Conservation (phyloP, 2,113 vertebrate species). For the Helogale parvula region DNA sequence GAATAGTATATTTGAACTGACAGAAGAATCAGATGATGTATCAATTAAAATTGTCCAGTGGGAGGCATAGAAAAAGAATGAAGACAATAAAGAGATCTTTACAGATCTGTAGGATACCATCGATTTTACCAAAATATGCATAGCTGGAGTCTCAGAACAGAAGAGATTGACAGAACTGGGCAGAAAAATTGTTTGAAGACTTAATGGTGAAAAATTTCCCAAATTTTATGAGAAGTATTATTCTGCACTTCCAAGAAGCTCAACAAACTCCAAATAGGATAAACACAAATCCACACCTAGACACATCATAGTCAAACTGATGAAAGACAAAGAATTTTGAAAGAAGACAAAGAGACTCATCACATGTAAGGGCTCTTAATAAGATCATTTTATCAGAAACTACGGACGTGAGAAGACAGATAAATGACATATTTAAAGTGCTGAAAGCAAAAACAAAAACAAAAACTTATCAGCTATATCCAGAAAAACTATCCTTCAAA, state of each 20-base stretch:
- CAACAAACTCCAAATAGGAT: neutral
- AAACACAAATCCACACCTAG: neutral
- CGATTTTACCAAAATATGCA: neutral
- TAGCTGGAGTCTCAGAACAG: neutral
- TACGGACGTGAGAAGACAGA: neutral
- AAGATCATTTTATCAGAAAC: neutral
- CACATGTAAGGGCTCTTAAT: neutral
- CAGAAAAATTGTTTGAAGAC: neutral
- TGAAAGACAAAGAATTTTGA: neutral
- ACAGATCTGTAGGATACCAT: neutral
- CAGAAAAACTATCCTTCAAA: neutral
- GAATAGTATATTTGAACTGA: neutral
- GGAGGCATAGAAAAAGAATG: neutral
- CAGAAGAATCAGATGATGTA: neutral
- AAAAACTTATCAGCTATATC: neutral
- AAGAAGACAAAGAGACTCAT: neutral
- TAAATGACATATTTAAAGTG: neutral
- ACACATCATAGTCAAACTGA: neutral
- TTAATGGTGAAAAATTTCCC: neutral
- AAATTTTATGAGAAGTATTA: neutral
- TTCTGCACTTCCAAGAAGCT: neutral
- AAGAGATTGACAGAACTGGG: neutral
- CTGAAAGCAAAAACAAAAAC: neutral
- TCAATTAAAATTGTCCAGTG: neutral
- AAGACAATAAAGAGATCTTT: neutral